phyloP scores from a whole-genome alignment of 1,140 invertebrate species.

The Calliopsis andreniformis region DNA sequence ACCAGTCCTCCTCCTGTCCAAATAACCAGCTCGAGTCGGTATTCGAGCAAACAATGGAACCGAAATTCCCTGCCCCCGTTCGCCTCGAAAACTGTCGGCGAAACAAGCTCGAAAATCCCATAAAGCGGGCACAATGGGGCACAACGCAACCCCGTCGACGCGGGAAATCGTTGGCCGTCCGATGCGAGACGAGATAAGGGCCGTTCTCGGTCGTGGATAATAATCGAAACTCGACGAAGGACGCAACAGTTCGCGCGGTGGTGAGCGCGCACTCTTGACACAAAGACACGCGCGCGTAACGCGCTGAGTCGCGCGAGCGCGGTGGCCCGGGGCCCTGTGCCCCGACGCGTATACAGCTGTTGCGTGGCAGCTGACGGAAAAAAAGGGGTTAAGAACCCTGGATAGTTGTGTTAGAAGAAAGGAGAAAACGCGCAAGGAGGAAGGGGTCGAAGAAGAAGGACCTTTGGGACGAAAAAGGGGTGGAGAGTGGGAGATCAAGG shows the following conservation, averaged over 20 bases:
- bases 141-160: background rate
- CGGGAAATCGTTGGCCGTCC: slow-evolving; percentile 24
- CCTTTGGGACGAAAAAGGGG: slow-evolving; percentile 34
- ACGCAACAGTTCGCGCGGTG: slow-evolving; percentile 28
- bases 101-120: slow-evolving; percentile 41
- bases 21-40: background rate
- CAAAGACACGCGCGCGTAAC: background rate
- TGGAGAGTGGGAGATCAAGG: slow-evolving; percentile 27
- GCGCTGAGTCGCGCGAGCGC: no score
- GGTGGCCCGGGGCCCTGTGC: slow-evolving; percentile 31
- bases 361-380: slow-evolving; percentile 78
- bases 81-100: background rate
- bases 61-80: background rate
- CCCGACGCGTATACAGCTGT: slow-evolving; percentile 75
- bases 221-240: slow-evolving; percentile 21
- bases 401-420: slow-evolving; percentile 46
- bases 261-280: slow-evolving; percentile 21
- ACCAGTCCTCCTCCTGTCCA: background rate
- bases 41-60: background rate
- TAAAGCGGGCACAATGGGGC: slow-evolving; percentile 14
- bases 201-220: slow-evolving; percentile 27
- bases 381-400: slow-evolving; percentile 80
- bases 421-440: slow-evolving; percentile 63
- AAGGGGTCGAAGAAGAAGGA: slow-evolving; percentile 60
- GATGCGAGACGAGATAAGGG: slow-evolving; percentile 34